phyloP scores from a whole-genome alignment of 2,888 invertebrate species.

The Cerastis leucographa region DNA sequence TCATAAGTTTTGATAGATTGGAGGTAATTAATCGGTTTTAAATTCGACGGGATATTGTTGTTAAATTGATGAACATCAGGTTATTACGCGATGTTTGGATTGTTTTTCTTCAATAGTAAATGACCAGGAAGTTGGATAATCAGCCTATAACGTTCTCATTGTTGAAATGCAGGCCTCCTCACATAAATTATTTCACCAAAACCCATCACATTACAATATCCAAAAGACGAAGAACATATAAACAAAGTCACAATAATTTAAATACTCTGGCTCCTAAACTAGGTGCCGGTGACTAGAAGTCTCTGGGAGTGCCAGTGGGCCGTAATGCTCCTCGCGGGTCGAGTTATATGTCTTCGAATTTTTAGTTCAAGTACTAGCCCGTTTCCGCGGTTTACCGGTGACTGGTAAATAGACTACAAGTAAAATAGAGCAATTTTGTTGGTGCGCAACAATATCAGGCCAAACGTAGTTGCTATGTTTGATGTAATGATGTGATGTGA shows the following conservation, averaged over 20 bases:
- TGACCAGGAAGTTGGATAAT: neutral
- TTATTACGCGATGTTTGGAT: conserved; percentile 25
- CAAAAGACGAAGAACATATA: too few species aligned
- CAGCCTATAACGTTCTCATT: neutral
- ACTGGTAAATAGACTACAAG: neutral
- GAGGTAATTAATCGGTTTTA: conserved; percentile 53
- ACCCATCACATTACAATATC: too few species aligned
- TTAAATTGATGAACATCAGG: conserved; percentile 40
- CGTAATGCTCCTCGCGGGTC: too few species aligned
- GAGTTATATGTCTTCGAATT: neutral
- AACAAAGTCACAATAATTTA: too few species aligned
- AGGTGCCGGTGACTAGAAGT: too few species aligned
- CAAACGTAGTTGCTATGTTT: neutral
- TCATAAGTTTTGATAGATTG: conserved; percentile 41
- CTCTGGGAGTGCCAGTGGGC: too few species aligned
- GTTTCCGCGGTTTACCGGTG: neutral
- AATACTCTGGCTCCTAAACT: too few species aligned
- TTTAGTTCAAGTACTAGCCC: neutral
- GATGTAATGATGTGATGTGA: neutral
- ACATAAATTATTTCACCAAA: too few species aligned
- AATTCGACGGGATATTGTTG: conserved; percentile 46
- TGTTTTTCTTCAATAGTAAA: conserved; percentile 19
- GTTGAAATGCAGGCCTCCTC: neutral
- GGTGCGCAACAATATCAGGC: neutral
- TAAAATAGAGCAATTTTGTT: neutral